A percentile compares a stretch with the other conserved stretches of the same genome.
Conservation (phyloP, 2,888 invertebrate genomes). For the Perizoma flavofasciatum region DNA sequence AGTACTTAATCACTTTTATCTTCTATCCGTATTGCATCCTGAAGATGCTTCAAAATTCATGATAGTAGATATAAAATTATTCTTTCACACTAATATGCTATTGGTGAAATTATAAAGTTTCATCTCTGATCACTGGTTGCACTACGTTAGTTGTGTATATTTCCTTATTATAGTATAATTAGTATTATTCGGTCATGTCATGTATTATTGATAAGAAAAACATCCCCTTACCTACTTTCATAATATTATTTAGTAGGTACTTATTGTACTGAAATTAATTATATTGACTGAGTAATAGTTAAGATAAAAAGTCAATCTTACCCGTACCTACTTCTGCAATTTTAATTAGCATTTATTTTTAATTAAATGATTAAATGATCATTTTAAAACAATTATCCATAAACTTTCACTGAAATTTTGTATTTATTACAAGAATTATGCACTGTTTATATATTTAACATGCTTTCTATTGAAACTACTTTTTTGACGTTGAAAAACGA, state of each 20-base stretch:
- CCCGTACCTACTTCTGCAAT: slow-evolving; percentile 60
- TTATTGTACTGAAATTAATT: slow-evolving; percentile 60
- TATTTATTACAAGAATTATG: no score
- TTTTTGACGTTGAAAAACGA: not conserved
- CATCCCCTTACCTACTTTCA: slow-evolving; percentile 7
- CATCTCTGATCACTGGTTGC: not conserved
- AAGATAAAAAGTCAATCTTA: slow-evolving; percentile 61
- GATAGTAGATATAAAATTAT: slow-evolving; percentile 8
- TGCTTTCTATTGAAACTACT: no score
- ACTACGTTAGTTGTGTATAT: not conserved
- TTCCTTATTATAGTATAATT: not conserved
- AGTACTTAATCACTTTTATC: slow-evolving; percentile 6
- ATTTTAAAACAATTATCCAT: slow-evolving; percentile 15
- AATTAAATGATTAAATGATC: slow-evolving; percentile 44
- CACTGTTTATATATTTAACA: no score
- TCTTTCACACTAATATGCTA: not conserved
- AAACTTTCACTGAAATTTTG: no score
- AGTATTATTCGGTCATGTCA: slow-evolving; percentile 6
- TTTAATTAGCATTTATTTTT: slow-evolving; percentile 78
- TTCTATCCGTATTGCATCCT: slow-evolving; percentile 12
- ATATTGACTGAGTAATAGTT: slow-evolving; percentile 77
- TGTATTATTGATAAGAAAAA: slow-evolving; percentile 5
- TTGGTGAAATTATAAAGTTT: slow-evolving; percentile 7
- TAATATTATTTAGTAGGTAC: slow-evolving; percentile 14
- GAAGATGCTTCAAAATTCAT: slow-evolving; percentile 7